phyloP scores from a whole-genome alignment of 2,113 vertebrate species.

The Coregonus clupeaformis region DNA sequence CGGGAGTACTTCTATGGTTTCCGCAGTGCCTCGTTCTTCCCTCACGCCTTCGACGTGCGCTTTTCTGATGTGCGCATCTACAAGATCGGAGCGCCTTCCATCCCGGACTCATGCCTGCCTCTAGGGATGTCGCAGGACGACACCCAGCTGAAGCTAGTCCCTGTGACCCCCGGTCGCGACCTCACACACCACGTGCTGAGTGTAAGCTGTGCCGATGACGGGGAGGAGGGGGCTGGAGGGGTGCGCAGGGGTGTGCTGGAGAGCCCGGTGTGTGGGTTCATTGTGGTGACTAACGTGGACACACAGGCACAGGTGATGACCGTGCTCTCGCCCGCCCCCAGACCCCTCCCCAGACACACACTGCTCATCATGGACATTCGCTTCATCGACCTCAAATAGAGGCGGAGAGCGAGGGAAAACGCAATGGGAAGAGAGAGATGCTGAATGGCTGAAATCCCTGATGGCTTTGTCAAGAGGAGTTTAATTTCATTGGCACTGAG shows the following conservation, averaged over 20 bases:
- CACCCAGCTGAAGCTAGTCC: conserved; percentile 96
- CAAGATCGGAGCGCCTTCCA: conserved; percentile 95
- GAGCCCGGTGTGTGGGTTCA: conserved; percentile 93
- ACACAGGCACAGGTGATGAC: conserved; percentile 92
- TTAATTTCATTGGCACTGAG: no score
- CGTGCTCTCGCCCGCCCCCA: conserved; percentile 88
- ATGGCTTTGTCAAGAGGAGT: no score
- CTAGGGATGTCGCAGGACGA: conserved; percentile 98
- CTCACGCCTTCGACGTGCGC: conserved; percentile 93
- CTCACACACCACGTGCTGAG: conserved; percentile 96
- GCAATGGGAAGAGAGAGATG: neutral
- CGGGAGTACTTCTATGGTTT: conserved; percentile 98
- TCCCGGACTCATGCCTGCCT: conserved; percentile 95
- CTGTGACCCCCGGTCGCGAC: conserved; percentile 91
- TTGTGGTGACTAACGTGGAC: conserved; percentile 93
- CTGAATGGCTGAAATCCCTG: neutral
- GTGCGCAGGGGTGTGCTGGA: conserved; percentile 74
- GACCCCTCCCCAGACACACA: conserved; percentile 90
- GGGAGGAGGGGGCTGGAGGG: conserved; percentile 71
- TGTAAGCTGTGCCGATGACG: conserved; percentile 86
- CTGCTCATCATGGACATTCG: conserved; percentile 98
- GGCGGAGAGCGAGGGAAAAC: neutral
- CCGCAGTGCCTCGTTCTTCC: conserved; percentile 88
- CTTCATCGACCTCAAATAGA: conserved; percentile 93
- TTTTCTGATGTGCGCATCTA: conserved; percentile 97